Conservation (phyloP, 2,113 vertebrate species). For the Microtus richardsoni region DNA sequence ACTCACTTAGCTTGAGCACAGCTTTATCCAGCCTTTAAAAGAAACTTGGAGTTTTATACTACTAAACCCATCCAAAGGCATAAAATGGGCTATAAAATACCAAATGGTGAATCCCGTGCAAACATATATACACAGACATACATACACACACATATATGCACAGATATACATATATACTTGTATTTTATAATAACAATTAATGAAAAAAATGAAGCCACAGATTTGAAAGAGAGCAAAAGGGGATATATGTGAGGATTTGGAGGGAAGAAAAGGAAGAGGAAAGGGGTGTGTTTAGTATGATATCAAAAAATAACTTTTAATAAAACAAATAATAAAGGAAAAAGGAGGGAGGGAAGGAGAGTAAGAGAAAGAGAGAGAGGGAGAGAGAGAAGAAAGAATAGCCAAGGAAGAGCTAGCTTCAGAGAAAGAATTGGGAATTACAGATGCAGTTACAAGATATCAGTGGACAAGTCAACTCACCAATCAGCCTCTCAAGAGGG, state of each 20-base stretch:
- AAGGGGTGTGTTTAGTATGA: neutral
- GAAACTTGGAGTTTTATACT: slow-evolving; percentile 92
- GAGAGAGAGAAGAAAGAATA: slow-evolving; percentile 79
- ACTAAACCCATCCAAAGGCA: neutral
- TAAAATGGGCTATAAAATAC: slow-evolving; percentile 58
- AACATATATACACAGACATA: neutral
- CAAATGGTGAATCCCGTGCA: neutral
- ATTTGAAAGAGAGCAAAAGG: neutral
- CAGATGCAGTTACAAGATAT: slow-evolving; percentile 94
- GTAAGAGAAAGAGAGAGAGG: neutral
- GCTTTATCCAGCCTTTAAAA: slow-evolving; percentile 95
- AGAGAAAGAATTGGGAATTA: slow-evolving; percentile 95
- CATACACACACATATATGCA: too few species aligned
- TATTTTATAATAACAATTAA: neutral
- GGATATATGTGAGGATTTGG: neutral
- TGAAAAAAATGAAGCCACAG: neutral
- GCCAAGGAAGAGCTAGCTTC: slow-evolving; percentile 93
- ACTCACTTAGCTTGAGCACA: slow-evolving; percentile 92
- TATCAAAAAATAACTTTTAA: neutral
- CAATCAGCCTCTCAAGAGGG: slow-evolving; percentile 94
- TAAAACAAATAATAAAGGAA: neutral
- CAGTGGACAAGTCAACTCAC: slow-evolving; percentile 93
- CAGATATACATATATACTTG: fast-evolving
- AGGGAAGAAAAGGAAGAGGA: neutral
- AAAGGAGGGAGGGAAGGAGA: neutral